Percentiles rank a stretch among this genome's conserved stretches.
These are phyloP conservation scores for Macrotus californicus DNA, from an alignment of 2,113 vertebrate genomes.

Conservation along the genomic window DNA sequence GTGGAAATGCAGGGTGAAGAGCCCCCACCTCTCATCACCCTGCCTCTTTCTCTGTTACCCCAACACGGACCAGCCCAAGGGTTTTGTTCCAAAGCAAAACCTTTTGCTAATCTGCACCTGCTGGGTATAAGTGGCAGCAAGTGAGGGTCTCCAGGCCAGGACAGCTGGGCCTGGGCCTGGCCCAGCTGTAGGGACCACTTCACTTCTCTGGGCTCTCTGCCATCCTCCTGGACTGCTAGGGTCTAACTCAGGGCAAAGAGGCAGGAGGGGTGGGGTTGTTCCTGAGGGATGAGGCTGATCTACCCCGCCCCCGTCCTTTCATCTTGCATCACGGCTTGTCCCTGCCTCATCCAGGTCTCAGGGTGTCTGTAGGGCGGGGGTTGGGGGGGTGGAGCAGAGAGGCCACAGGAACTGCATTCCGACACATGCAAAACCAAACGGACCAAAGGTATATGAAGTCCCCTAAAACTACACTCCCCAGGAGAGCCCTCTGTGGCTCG, in stretches of 20 bases:
- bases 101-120: not conserved
- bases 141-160: rapidly evolving
- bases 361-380: not conserved
- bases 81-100: not conserved
- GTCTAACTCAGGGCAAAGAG: no score
- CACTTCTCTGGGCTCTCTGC: not conserved
- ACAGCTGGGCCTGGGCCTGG: no score
- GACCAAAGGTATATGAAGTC: not conserved
- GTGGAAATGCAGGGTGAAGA: not conserved
- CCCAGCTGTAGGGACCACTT: no score
- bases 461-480: no score
- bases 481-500: not conserved
- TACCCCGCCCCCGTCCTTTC: not conserved
- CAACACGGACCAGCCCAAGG: not conserved
- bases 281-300: no score
- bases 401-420: not conserved
- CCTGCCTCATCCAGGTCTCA: not conserved
- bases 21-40: not conserved
- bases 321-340: not conserved
- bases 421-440: not conserved
- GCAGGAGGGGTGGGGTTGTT: not conserved
- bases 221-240: no score
- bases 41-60: not conserved
- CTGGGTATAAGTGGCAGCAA: not conserved
- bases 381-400: rapidly evolving